Percentiles rank a stretch among this genome's conserved stretches.
Evolutionary conservation across 2,888 invertebrate species (phyloP).

Genomic region (Tetrapedia diversipes): DNA sequence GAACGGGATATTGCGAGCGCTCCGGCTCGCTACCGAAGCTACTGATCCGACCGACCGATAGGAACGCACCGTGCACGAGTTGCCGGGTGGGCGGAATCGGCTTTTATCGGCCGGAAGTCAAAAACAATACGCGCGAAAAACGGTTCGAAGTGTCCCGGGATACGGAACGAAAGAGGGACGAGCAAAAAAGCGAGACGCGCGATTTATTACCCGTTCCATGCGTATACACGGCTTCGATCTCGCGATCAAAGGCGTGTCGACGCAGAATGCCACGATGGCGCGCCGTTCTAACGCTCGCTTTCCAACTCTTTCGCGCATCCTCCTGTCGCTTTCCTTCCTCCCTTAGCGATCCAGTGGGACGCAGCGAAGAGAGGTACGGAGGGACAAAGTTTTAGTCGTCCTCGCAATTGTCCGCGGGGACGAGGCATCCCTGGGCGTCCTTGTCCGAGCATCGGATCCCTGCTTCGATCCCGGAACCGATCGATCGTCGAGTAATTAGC

Average conservation of each 20-base stretch:
- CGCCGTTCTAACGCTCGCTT: neutral
- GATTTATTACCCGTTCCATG: no score
- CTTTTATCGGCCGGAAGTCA: conserved; percentile 80
- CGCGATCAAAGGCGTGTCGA: no score
- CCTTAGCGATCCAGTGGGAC: neutral
- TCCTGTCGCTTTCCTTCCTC: neutral
- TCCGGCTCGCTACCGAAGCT: conserved; percentile 65
- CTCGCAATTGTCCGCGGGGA: neutral
- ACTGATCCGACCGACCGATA: conserved; percentile 75
- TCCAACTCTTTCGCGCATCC: conserved; percentile 36
- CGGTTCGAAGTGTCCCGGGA: conserved; percentile 42
- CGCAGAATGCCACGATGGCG: no score
- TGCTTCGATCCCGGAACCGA: conserved; percentile 53
- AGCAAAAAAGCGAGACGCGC: neutral
- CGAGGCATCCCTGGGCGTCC: conserved; percentile 10
- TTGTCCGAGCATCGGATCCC: conserved; percentile 38
- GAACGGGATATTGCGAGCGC: conserved; percentile 73
- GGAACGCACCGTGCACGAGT: conserved; percentile 54
- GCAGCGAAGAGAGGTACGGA: neutral
- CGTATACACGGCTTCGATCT: no score
- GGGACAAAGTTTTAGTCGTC: neutral
- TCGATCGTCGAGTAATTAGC: conserved; percentile 66
- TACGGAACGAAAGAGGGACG: neutral
- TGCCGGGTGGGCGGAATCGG: conserved; percentile 78
- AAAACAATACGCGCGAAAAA: conserved; percentile 77